These are phyloP conservation scores for Cygnus olor DNA, from an alignment of 2,797 vertebrate genomes.

Conservation along the genomic window DNA sequence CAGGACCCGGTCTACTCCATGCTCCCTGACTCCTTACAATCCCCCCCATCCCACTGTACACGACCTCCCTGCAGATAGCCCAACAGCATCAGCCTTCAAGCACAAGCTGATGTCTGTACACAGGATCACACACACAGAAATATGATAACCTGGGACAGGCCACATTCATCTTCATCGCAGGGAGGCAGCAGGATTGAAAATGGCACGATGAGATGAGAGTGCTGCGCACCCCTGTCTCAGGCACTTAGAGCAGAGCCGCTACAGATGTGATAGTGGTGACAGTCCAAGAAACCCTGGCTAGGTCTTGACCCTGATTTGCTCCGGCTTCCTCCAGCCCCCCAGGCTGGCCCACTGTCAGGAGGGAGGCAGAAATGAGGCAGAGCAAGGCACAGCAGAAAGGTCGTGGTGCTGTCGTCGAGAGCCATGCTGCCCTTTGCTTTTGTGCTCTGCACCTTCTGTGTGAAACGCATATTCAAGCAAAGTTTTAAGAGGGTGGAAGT, in stretches of 20 bases:
- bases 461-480: not conserved
- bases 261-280: not conserved
- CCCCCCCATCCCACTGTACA: not conserved
- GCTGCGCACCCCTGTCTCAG: conserved; percentile 2
- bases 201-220: conserved; percentile 24
- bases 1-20: not conserved
- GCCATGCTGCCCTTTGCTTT: not conserved
- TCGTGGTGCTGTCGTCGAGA: not conserved
- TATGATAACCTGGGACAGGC: not conserved
- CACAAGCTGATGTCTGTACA: not conserved
- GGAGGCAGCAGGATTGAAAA: conserved; percentile 37
- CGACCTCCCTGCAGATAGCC: not conserved
- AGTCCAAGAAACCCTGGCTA: not conserved
- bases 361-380: not conserved
- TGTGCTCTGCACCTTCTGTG: not conserved
- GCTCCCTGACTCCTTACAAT: not conserved
- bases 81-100: not conserved
- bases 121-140: not conserved
- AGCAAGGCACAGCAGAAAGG: not conserved
- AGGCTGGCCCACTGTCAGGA: not conserved
- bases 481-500: not conserved
- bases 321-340: not conserved
- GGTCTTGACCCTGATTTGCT: not conserved
- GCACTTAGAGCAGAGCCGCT: conserved; percentile 9
- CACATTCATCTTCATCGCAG: conserved; percentile 59